Evolutionary conservation across 2,113 vertebrate genomes (phyloP).

Genomic region (Butorides virescens): DNA sequence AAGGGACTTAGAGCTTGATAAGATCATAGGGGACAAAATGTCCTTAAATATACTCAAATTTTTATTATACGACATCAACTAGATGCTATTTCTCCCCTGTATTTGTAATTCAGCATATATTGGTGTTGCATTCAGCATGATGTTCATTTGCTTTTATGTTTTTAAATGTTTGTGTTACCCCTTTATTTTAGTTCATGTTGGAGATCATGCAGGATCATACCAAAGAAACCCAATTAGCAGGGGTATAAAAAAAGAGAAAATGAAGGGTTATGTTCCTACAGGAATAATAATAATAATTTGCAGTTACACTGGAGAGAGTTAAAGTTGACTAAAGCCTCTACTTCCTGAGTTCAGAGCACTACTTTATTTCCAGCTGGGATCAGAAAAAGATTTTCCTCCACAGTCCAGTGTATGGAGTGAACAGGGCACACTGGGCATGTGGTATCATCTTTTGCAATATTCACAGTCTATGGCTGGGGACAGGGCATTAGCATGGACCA

Average conservation of each 20-base stretch:
- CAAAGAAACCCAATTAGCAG: background rate
- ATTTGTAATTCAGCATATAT: background rate
- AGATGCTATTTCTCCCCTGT: background rate
- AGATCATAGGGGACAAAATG: background rate
- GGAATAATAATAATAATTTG: constrained; percentile 5
- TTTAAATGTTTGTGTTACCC: background rate
- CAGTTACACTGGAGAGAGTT: background rate
- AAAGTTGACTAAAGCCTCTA: constrained; percentile 11
- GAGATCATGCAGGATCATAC: background rate
- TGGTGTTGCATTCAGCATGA: background rate
- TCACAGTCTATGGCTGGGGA: background rate
- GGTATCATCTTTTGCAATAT: background rate
- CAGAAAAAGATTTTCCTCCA: background rate
- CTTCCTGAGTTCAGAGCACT: background rate
- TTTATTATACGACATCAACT: background rate
- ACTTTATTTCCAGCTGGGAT: background rate
- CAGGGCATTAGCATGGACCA: background rate
- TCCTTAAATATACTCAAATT: background rate
- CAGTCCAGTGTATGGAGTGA: background rate
- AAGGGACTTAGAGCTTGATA: background rate
- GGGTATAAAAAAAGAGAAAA: constrained; percentile 3
- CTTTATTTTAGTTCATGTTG: background rate
- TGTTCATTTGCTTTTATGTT: background rate
- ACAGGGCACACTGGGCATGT: background rate
- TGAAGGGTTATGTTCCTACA: constrained; percentile 19